phyloP scores from a whole-genome alignment of 2,113 vertebrate genomes.

The Pangasianodon gigas region DNA sequence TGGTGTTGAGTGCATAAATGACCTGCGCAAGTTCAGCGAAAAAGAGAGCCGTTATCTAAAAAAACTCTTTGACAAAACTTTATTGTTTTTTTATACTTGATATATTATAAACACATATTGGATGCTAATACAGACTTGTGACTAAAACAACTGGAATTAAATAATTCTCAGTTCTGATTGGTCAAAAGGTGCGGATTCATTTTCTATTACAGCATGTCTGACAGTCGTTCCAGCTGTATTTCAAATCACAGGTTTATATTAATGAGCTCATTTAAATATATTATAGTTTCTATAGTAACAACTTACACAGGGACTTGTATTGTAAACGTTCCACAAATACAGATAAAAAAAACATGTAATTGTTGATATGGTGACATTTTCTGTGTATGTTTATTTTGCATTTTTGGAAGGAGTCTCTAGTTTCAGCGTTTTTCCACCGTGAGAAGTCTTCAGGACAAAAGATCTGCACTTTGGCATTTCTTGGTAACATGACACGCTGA shows the following conservation, averaged over 20 bases:
- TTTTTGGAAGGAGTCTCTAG: background rate
- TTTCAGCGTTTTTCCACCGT: background rate
- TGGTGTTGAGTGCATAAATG: constrained; percentile 97
- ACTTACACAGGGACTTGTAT: too few relatives aligned
- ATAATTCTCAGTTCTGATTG: too few relatives aligned
- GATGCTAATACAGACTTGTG: too few relatives aligned
- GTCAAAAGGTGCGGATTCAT: background rate
- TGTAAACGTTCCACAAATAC: too few relatives aligned
- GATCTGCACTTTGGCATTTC: background rate
- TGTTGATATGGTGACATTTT: background rate
- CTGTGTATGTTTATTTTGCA: background rate
- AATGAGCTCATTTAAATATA: too few relatives aligned
- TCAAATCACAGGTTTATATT: too few relatives aligned
- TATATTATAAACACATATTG: background rate
- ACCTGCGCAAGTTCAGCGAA: constrained; percentile 72
- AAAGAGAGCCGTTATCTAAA: background rate
- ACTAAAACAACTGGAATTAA: too few relatives aligned
- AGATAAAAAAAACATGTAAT: background rate
- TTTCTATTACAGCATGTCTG: background rate
- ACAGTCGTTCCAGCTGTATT: background rate
- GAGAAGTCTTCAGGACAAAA: background rate
- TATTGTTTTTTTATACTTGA: background rate
- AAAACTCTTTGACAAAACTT: background rate
- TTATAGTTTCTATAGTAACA: too few relatives aligned
- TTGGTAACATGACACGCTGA: background rate